phyloP scores from a whole-genome alignment of 2,113 vertebrate genomes.

The Myxocyprinus asiaticus region DNA sequence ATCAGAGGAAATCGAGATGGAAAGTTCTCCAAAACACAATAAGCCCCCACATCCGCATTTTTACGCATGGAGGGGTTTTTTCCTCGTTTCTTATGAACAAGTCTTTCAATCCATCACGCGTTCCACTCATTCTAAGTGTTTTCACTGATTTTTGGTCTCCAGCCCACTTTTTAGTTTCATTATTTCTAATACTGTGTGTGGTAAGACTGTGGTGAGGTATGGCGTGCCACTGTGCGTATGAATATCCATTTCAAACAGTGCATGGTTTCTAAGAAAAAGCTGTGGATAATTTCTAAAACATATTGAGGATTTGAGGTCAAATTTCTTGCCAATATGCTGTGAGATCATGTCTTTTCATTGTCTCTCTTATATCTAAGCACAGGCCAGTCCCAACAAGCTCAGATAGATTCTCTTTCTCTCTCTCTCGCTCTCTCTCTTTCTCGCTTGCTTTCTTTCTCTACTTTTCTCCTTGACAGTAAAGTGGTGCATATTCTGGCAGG shows the following conservation, averaged over 20 bases:
- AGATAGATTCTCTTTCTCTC: not conserved
- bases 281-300: constrained; percentile 28
- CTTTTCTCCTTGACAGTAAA: not conserved
- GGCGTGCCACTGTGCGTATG: not conserved
- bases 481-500: constrained; percentile 55
- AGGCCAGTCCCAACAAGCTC: constrained; percentile 56
- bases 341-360: constrained; percentile 54
- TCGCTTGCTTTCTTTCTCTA: constrained; percentile 2
- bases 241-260: not conserved
- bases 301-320: constrained; percentile 24
- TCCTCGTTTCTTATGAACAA: constrained; percentile 46
- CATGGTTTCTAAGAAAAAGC: constrained; percentile 28
- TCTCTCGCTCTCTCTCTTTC: constrained; percentile 19
- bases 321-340: not conserved
- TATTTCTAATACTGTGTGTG: not conserved
- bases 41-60: constrained; percentile 55
- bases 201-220: not conserved
- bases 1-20: constrained; percentile 44
- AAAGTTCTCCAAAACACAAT: constrained; percentile 52
- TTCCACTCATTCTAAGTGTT: not conserved
- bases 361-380: constrained; percentile 67
- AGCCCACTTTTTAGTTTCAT: constrained; percentile 39
- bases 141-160: constrained; percentile 6
- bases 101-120: constrained; percentile 34
- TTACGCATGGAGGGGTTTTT: constrained; percentile 57